Conservation (phyloP, 1,140 invertebrate genomes). For the Semibalanus balanoides region DNA sequence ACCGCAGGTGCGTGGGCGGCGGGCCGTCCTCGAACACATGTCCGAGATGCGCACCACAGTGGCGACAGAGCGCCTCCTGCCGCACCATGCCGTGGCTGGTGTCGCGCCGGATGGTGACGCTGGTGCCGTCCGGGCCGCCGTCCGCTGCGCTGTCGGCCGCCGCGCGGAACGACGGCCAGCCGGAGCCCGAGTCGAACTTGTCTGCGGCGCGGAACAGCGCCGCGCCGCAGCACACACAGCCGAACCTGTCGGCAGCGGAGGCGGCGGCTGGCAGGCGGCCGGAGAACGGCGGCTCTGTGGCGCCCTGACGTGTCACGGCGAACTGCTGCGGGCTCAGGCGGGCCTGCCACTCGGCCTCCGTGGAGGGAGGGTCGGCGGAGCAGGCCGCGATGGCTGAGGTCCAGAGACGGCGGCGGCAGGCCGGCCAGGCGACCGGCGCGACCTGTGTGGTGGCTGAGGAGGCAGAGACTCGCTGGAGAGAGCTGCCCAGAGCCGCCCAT, state of each 20-base stretch:
- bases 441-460: no score
- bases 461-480: no score
- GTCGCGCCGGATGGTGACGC: slow-evolving; percentile 19
- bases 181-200: slow-evolving; percentile 35
- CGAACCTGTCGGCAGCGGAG: slow-evolving; percentile 12
- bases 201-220: slow-evolving; percentile 13
- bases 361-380: no score
- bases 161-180: slow-evolving; percentile 38
- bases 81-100: slow-evolving; percentile 31
- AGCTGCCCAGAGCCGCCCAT: no score
- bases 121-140: slow-evolving; percentile 9
- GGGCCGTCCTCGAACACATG: slow-evolving; percentile 43
- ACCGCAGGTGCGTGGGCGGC: slow-evolving; percentile 37
- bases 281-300: slow-evolving; percentile 11
- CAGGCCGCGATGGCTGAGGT: no score
- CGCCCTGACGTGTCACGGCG: not conserved
- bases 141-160: slow-evolving; percentile 21
- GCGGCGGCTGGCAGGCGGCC: not conserved
- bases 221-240: slow-evolving; percentile 18
- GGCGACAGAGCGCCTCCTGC: slow-evolving; percentile 37
- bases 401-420: no score
- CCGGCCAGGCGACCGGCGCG: no score
- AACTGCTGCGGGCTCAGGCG: no score
- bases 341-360: no score
- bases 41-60: slow-evolving; percentile 41